Evolutionary conservation across 2,113 vertebrate genomes (phyloP).

Genomic region (Recurvirostra avosetta): DNA sequence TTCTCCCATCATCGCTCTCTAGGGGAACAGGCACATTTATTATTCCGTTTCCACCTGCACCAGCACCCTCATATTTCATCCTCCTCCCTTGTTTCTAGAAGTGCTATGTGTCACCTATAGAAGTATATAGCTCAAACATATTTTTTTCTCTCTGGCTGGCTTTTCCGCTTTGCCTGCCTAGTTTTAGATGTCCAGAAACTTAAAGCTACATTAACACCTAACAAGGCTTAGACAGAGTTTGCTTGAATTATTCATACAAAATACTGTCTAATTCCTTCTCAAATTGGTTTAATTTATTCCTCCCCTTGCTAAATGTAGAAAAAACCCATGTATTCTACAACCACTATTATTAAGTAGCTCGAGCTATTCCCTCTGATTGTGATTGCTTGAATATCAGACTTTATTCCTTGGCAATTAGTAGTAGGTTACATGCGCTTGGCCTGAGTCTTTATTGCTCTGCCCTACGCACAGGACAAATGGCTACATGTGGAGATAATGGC

Average conservation of each 20-base stretch:
- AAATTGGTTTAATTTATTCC: conserved; percentile 50
- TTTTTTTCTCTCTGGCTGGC: neutral
- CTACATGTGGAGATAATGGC: neutral
- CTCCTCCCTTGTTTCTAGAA: conserved; percentile 8
- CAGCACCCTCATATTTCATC: neutral
- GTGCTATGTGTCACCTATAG: neutral
- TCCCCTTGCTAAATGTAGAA: conserved; percentile 40
- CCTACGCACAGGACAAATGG: neutral
- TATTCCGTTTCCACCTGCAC: neutral
- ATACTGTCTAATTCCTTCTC: conserved; percentile 28
- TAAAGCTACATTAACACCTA: neutral
- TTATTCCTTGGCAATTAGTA: neutral
- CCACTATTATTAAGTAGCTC: conserved; percentile 38
- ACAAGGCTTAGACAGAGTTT: neutral
- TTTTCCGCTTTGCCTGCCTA: conserved; percentile 12
- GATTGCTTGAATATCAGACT: neutral
- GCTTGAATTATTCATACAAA: conserved; percentile 43
- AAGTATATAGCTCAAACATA: neutral
- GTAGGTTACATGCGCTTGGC: neutral
- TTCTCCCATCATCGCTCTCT: neutral
- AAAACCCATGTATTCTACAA: neutral
- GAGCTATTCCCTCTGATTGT: neutral
- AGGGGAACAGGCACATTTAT: neutral
- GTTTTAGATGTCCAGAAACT: neutral
- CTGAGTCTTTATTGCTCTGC: neutral